phyloP scores from a whole-genome alignment of 2,888 invertebrate genomes.

The Myopa testacea region DNA sequence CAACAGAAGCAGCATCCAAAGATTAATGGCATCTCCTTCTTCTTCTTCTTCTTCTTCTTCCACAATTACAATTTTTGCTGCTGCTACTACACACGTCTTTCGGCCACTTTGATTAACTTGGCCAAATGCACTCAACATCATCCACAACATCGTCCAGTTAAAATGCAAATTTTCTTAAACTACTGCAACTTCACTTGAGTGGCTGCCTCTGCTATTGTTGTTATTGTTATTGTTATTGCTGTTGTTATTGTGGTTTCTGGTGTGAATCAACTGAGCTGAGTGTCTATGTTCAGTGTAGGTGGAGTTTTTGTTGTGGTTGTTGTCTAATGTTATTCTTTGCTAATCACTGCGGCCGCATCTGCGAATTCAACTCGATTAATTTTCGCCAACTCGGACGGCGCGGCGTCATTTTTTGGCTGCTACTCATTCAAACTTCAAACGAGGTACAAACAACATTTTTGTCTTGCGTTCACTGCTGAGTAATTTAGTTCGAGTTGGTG shows the following conservation, averaged over 20 bases:
- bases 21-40: background rate
- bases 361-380: background rate
- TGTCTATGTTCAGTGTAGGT: background rate
- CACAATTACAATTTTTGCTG: background rate
- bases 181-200: background rate
- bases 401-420: background rate
- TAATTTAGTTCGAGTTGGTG: background rate
- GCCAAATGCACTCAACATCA: constrained; percentile 10
- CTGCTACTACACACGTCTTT: background rate
- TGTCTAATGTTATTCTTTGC: background rate
- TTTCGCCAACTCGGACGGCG: background rate
- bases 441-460: background rate
- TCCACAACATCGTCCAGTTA: background rate
- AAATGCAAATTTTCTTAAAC: constrained; percentile 5
- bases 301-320: background rate
- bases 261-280: too few relatives aligned
- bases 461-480: background rate
- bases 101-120: constrained; percentile 10
- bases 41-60: background rate
- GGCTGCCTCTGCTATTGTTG: background rate
- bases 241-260: background rate
- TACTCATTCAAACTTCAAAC: too few relatives aligned
- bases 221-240: background rate
- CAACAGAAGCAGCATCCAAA: background rate
- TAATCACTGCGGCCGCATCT: too few relatives aligned